Evolutionary conservation across 2,888 invertebrate genomes (phyloP).

Genomic region (Sesia bembeciformis): DNA sequence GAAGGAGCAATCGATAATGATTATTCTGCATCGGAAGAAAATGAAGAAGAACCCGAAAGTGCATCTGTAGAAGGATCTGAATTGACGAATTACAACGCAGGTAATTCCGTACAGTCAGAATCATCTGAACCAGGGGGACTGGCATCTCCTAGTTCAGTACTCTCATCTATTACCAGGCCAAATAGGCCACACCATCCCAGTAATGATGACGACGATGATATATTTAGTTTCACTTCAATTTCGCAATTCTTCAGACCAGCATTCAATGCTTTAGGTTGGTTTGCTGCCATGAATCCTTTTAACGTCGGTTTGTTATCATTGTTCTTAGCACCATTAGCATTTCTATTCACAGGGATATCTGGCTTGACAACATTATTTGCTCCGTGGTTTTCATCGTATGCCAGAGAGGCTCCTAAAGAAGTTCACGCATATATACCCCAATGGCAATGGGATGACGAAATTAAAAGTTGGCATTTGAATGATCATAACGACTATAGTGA

Average conservation of each 20-base stretch:
- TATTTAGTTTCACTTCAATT: constrained; percentile 61
- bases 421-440: constrained; percentile 48
- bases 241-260: constrained; percentile 66
- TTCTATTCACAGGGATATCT: constrained; percentile 76
- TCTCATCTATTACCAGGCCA: constrained; percentile 37
- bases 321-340: constrained; percentile 76
- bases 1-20: constrained; percentile 40
- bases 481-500: constrained; percentile 4
- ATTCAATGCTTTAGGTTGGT: constrained; percentile 62
- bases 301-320: constrained; percentile 75
- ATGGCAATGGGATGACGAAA: constrained; percentile 74
- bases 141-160: constrained; percentile 34
- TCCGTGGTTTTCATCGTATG: constrained; percentile 77
- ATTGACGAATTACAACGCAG: constrained; percentile 49
- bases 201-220: constrained; percentile 52
- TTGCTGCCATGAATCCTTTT: constrained; percentile 74
- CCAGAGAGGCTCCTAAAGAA: constrained; percentile 50
- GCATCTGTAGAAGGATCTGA: constrained; percentile 47
- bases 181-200: constrained; percentile 20
- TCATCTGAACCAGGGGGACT: constrained; percentile 30
- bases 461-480: constrained; percentile 68
- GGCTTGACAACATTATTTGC: constrained; percentile 76
- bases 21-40: constrained; percentile 41
- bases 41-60: constrained; percentile 41
- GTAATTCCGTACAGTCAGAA: constrained; percentile 27